Base-by-base conservation (phyloP, 2,888 invertebrate species). In the Parascotia fuliginaria region DNA sequence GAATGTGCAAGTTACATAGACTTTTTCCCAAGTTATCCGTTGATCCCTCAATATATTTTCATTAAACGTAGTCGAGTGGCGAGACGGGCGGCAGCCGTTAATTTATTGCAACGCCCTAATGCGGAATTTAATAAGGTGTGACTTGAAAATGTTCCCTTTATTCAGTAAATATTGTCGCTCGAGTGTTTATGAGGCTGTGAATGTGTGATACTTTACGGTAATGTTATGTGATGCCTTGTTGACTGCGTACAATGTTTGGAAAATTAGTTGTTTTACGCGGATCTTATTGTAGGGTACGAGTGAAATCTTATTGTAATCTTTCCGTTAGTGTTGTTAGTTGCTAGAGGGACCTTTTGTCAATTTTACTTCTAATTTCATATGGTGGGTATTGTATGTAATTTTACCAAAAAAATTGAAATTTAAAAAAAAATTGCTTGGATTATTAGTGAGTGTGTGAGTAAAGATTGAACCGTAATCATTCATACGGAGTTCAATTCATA, bases 61-160 rank as follows among this genome's bases (percentile, higher is more conserved):
- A 81, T 82, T 83, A 59, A 77, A 64, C 44, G 51, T 60, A 58
- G 70, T 67, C 65, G 70, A 72, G 74, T 69, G 67, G 69, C 64
- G 70, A 63, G 68, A 62, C 53, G 58, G 59, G 57, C 65, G 70
- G 65, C 65, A 59, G 60, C 61, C 59, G 60, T 74, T 77, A 80
- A 85, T 85, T 83, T 84, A 85, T 85, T 73, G 75, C 78, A 66
- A 63, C 74, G 72, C 70, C 72, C 75, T 75, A 77, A 75, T 77
- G 75, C 70, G 77, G 79, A 85, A 85, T 85, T 83, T 84, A 83
- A 83, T 83, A 81, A 81, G 75, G 72, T 66, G 52, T 43, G 53
- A 59, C 55, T 67, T 60, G 61, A 55, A 67, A 71, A 67, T 63
- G 60, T 51, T 50, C 53, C 56, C 57, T 54, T 57, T 50, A 55